phyloP scores from a whole-genome alignment of 2,888 invertebrate genomes.

The Papilio demoleus region DNA sequence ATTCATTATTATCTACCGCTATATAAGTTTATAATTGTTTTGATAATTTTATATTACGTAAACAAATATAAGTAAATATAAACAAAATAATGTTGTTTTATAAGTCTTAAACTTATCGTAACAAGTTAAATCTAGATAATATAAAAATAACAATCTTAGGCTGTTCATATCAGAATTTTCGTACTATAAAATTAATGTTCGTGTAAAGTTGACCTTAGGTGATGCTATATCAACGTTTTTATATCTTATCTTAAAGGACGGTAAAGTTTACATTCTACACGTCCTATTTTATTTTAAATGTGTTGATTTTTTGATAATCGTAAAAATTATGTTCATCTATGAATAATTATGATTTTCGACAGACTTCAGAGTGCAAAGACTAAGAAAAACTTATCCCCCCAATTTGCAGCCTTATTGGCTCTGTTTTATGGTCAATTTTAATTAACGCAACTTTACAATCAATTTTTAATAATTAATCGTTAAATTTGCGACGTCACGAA shows the following conservation, averaged over 20 bases:
- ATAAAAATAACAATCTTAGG: no score
- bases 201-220: slow-evolving; percentile 23
- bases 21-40: neutral
- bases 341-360: no score
- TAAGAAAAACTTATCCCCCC: no score
- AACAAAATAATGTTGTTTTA: neutral
- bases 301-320: neutral
- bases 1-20: neutral
- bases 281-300: neutral
- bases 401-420: no score
- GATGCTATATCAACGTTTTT: slow-evolving; percentile 6
- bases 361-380: no score
- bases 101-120: neutral
- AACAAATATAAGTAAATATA: neutral
- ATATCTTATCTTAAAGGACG: slow-evolving; percentile 41
- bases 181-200: no score
- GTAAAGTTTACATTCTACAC: slow-evolving; percentile 35
- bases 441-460: neutral
- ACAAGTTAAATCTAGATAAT: no score
- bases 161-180: no score
- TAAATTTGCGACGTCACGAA: neutral
- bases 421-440: neutral
- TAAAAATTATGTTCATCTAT: no score
- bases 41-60: neutral
- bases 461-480: neutral